phyloP scores from a whole-genome alignment of 2,797 vertebrate genomes.

The Cygnus olor region DNA sequence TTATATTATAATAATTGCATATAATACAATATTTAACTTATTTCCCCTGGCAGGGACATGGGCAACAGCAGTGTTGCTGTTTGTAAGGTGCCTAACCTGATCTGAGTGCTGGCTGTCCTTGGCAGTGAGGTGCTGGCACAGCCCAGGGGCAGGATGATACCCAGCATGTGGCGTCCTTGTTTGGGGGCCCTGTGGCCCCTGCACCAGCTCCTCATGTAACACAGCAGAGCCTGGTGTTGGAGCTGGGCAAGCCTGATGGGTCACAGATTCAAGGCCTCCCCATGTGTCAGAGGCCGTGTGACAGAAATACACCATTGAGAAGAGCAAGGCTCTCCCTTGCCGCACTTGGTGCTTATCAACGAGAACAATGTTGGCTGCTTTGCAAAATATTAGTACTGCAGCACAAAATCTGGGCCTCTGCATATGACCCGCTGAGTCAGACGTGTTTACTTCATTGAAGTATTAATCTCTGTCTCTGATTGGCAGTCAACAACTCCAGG shows the following conservation, averaged over 20 bases:
- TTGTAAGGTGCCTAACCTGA: fast-evolving
- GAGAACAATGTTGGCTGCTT: conserved; percentile 43
- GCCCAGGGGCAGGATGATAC: background rate
- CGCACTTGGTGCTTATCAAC: background rate
- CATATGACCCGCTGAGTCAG: conserved; percentile 11
- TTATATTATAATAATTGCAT: too few relatives aligned
- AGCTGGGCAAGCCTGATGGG: background rate
- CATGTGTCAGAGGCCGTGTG: background rate
- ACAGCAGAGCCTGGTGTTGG: background rate
- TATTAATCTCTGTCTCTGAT: conserved; percentile 19
- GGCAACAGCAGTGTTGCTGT: background rate
- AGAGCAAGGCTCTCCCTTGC: background rate
- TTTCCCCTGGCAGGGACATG: background rate
- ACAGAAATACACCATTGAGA: background rate
- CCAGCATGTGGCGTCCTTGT: fast-evolving
- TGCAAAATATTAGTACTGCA: background rate
- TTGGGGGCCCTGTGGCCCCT: background rate
- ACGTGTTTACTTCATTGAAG: conserved; percentile 35
- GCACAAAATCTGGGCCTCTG: conserved; percentile 8
- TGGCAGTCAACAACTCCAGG: conserved; percentile 1
- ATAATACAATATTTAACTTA: too few relatives aligned
- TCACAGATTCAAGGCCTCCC: background rate
- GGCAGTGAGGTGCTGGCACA: fast-evolving
- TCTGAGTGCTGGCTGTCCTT: background rate
- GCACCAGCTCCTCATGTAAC: fast-evolving